Evolutionary conservation across 2,797 vertebrate genomes (phyloP).

Genomic region (Epinephelus coioides): DNA sequence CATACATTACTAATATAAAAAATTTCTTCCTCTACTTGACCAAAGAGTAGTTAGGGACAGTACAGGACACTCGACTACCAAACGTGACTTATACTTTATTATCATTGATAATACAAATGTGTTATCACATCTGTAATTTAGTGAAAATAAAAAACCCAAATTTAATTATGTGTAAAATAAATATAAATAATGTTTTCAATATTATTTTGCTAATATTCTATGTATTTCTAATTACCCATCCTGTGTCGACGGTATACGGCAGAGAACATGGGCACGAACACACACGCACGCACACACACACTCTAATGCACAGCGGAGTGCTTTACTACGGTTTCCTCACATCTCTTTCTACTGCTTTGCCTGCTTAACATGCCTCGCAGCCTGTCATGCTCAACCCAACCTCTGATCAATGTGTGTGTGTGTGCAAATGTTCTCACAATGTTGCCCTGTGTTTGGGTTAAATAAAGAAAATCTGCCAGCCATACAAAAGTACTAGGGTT

Average conservation of each 20-base stretch:
- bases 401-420: slow-evolving; percentile 82
- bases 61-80: neutral
- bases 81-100: neutral
- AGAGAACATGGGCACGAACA: slow-evolving; percentile 27
- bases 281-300: slow-evolving; percentile 26
- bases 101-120: neutral
- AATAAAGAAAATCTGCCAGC: slow-evolving; percentile 86
- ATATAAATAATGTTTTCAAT: neutral
- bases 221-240: slow-evolving; percentile 10
- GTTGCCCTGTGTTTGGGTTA: slow-evolving; percentile 83
- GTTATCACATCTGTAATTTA: neutral
- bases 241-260: slow-evolving; percentile 35
- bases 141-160: neutral
- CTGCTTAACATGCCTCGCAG: slow-evolving; percentile 82
- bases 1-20: neutral
- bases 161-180: neutral
- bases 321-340: slow-evolving; percentile 56
- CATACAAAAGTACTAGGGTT: slow-evolving; percentile 78
- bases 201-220: slow-evolving; percentile 34
- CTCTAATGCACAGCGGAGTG: slow-evolving; percentile 43
- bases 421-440: slow-evolving; percentile 77
- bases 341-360: slow-evolving; percentile 71
- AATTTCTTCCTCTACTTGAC: too few relatives aligned
- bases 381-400: slow-evolving; percentile 79
- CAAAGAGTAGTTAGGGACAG: neutral